phyloP scores from a whole-genome alignment of 2,888 invertebrate species.

The Ramazzottius varieornatus region DNA sequence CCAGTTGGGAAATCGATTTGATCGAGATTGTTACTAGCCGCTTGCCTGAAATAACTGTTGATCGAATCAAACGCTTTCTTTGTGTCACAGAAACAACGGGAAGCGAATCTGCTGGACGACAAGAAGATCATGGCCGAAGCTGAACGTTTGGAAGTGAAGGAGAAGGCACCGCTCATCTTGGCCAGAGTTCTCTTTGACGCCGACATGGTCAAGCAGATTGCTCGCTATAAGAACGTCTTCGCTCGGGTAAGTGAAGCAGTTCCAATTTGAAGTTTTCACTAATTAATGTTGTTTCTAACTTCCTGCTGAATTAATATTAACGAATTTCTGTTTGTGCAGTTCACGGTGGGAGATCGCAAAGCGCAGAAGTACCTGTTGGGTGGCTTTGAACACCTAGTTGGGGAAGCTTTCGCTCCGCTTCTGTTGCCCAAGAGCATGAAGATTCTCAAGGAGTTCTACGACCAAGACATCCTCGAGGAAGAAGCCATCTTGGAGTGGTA shows the following conservation, averaged over 20 bases:
- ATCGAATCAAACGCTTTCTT: no score
- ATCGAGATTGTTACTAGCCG: no score
- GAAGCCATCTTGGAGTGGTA: slow-evolving; percentile 81
- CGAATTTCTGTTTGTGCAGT: slow-evolving; percentile 15
- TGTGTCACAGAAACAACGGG: neutral
- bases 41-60: no score
- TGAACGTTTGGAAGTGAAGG: slow-evolving; percentile 69
- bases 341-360: slow-evolving; percentile 23
- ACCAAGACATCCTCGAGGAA: slow-evolving; percentile 77
- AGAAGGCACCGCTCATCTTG: slow-evolving; percentile 70
- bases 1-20: no score
- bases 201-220: slow-evolving; percentile 31
- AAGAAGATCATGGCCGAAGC: slow-evolving; percentile 48
- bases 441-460: slow-evolving; percentile 71
- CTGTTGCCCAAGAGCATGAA: slow-evolving; percentile 65
- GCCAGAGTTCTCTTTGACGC: slow-evolving; percentile 52
- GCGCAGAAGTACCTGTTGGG: slow-evolving; percentile 55
- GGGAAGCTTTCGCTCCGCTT: slow-evolving; percentile 44
- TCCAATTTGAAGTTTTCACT: neutral
- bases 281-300: neutral
- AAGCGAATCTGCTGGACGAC: slow-evolving; percentile 23
- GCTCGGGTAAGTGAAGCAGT: slow-evolving; percentile 14
- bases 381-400: slow-evolving; percentile 65
- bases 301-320: no score
- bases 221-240: slow-evolving; percentile 17